phyloP scores from a whole-genome alignment of 2,888 invertebrate genomes.

The Cephus nigrinus region DNA sequence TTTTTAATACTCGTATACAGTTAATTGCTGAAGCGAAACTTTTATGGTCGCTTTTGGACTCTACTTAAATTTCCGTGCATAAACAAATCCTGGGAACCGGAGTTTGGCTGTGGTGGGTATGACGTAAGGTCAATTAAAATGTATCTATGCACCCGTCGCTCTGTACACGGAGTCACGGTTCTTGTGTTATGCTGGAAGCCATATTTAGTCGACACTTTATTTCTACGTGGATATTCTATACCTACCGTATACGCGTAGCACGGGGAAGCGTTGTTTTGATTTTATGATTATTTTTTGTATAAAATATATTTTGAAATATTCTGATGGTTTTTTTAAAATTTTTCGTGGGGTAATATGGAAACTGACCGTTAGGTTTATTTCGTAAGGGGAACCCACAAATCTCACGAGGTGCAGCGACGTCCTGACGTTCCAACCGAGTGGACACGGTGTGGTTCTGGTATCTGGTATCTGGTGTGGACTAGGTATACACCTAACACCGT shows the following conservation, averaged over 20 bases:
- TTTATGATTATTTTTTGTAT: not conserved
- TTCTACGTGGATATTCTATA: not conserved
- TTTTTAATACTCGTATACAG: not conserved
- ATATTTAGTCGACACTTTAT: not conserved
- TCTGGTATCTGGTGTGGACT: not conserved
- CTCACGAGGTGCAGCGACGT: not conserved
- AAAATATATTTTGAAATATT: not conserved
- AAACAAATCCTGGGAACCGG: constrained; percentile 44
- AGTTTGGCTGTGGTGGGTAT: constrained; percentile 28
- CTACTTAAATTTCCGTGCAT: constrained; percentile 10
- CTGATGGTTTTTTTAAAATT: not conserved
- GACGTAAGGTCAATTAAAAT: constrained; percentile 46
- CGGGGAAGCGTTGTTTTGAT: not conserved
- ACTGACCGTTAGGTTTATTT: not conserved
- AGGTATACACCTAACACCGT: constrained; percentile 57
- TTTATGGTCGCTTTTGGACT: not conserved
- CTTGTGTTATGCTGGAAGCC: not conserved
- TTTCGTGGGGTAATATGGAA: not conserved
- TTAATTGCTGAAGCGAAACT: not conserved
- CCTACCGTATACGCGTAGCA: not conserved
- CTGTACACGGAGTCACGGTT: not conserved
- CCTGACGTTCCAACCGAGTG: constrained; percentile 49
- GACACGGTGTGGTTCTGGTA: constrained; percentile 42
- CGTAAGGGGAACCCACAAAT: not conserved
- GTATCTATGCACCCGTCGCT: constrained; percentile 11